Base-by-base conservation (phyloP, 35 echinoderm and acorn worm genomes). In the Apostichopus japonicus region DNA sequence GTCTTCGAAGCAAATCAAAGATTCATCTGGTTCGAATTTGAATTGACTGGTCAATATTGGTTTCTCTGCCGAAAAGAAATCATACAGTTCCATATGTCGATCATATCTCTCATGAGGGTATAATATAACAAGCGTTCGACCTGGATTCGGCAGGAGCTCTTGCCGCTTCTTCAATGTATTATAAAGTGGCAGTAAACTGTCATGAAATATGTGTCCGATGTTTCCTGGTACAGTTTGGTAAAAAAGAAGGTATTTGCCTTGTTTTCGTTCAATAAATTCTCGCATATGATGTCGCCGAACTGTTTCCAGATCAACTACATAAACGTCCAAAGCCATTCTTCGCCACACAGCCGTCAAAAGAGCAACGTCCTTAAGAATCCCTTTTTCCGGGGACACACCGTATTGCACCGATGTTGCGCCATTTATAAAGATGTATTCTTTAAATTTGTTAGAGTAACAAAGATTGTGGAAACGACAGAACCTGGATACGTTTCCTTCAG, bases 1-100 rank as follows among this genome's bases (percentile, higher is more conserved):
- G 58, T 87, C 86, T 51, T 87, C 86, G 56, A 87, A 87, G 21
- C 86, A 87, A 27, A 56, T 65, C 4, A 87, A n/a, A 23, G 58
- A 67, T 24, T 63, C 86, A 1, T 63, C 17, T 3, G 63, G 56
- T 21, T 87, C 86, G 6, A 87, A 33, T 5, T 55, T 7, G 6
- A 87, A 23, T 4, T 58, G 6, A 16, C 9, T 51, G 4, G 14
- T 1, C 1, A 57, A 23, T 10, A 87, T 62, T 51, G 56, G 86
- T 14, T 44, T 15, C 10, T 87, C 14, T 17, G 54, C 22, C 5
- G 86, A 87, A 27, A 87, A 17, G 4, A 67, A 87, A 16, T n/a
- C 11, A 19, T 58, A 24, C 5, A 87, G 56, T 10, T 92, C 16
- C 33, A 4, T 44, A 1, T 21, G 11, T 25, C 17, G 23, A 8